Evolutionary conservation across 2,888 invertebrate species (phyloP), one percentile per base, ranked within the genome.

Genomic region (Autographa gamma): DNA sequence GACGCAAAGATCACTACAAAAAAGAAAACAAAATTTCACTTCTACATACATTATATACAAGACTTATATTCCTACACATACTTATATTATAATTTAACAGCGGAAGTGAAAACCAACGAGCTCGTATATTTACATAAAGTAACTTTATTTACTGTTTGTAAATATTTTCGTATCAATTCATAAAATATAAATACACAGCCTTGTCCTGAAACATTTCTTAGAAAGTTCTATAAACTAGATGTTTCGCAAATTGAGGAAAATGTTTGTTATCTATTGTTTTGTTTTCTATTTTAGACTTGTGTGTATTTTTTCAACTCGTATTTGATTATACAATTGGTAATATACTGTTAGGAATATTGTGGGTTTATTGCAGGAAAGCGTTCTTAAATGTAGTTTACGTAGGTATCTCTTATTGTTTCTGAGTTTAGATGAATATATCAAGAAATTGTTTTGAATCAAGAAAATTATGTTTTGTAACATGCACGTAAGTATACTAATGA

Each of bases 61-160:
- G n/a, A n/a, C n/a, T n/a, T 3, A 25, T 25, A 25, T 25, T 25
- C 25, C 25, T 34, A 7, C 1, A 38, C 38, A 48, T n/a, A 48
- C n/a, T n/a, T 48, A 8, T 7, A 48, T 14, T 14, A 14, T 48
- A 48, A 38, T 38, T 43, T 66, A 16, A 6, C 31, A 38, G 60
- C 66, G 61, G 69, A 69, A 73, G 68, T 68, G 59, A 68, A 69
- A 64, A 66, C 62, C 69, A 31, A 54, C 41, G 52, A 48, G 73
- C 18, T 66, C 59, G n/a, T 58, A 56, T 16, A 43, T 80, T 60
- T 66, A 77, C 54, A 58, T 66, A 64, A 67, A 34, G 9, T 4
- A 7, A 41, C 4, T 13, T 32, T 73, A 6, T 34, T 38, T 38
- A 70, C 11, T 56, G 58, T 54, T 38, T 56, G 16, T 34, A 31